Evolutionary conservation across 1,140 invertebrate genomes (phyloP).

Genomic region (Drosophila sulfurigaster): DNA sequence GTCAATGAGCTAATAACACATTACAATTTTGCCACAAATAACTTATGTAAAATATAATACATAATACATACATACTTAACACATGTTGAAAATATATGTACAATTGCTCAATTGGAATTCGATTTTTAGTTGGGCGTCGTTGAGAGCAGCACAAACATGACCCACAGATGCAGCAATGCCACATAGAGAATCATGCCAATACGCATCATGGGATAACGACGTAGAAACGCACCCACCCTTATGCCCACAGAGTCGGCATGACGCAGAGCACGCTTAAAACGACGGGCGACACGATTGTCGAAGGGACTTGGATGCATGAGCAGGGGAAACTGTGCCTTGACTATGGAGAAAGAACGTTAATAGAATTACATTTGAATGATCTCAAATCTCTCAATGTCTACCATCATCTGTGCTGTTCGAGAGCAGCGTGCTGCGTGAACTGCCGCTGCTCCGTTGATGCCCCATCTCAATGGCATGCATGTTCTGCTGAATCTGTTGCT

Average conservation of each 20-base stretch:
- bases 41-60: constrained; percentile 60
- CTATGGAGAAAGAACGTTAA: constrained; percentile 30
- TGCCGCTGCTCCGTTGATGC: constrained; percentile 49
- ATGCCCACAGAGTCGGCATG: constrained; percentile 91
- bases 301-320: constrained; percentile 91
- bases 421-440: constrained; percentile 80
- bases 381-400: constrained; percentile 14
- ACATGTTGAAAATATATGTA: constrained; percentile 57
- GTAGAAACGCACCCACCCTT: constrained; percentile 91
- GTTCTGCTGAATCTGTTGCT: constrained; percentile 86
- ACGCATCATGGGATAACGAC: constrained; percentile 92
- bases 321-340: constrained; percentile 89
- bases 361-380: background rate
- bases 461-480: constrained; percentile 59
- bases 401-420: constrained; percentile 89
- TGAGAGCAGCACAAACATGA: constrained; percentile 80
- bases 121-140: constrained; percentile 73
- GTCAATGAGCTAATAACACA: constrained; percentile 20
- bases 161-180: constrained; percentile 78
- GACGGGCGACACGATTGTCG: constrained; percentile 91
- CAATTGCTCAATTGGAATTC: constrained; percentile 56
- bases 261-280: constrained; percentile 92
- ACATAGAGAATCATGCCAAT: constrained; percentile 91
- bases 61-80: constrained; percentile 49
- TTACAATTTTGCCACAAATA: constrained; percentile 52